A percentile compares a stretch with the other conserved stretches of the same genome.
Evolutionary conservation across 2,888 invertebrate genomes (phyloP).

Genomic region (Mythimna ferrago): DNA sequence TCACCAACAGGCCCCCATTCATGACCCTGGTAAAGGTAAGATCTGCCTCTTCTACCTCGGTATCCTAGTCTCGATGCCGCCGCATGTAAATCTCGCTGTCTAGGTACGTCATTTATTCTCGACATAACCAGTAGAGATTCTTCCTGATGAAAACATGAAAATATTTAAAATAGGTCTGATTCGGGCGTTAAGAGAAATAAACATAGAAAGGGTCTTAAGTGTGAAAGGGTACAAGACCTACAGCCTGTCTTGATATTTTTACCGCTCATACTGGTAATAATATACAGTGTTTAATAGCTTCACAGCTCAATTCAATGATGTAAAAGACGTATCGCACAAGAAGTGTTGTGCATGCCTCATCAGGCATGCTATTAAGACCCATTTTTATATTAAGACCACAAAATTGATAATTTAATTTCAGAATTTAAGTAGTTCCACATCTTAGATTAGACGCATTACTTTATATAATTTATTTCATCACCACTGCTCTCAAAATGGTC

Average conservation of each 20-base stretch:
- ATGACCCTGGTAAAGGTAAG: slow-evolving; percentile 81
- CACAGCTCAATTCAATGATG: not conserved
- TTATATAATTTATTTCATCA: too few species aligned
- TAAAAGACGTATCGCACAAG: not conserved
- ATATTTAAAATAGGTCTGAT: not conserved
- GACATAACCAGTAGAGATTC: slow-evolving; percentile 66
- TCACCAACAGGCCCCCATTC: slow-evolving; percentile 81
- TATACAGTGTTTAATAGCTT: not conserved
- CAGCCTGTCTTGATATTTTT: not conserved
- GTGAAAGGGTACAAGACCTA: not conserved
- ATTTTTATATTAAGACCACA: not conserved
- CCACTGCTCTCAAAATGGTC: too few species aligned
- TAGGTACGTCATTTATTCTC: slow-evolving; percentile 71
- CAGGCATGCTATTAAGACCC: too few species aligned
- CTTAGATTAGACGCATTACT: too few species aligned
- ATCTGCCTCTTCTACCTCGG: slow-evolving; percentile 72
- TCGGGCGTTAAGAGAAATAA: not conserved
- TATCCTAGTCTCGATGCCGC: slow-evolving; percentile 74
- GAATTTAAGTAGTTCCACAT: too few species aligned
- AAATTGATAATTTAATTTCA: too few species aligned
- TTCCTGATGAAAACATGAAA: slow-evolving; percentile 59
- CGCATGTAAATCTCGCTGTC: slow-evolving; percentile 69
- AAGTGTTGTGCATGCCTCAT: not conserved
- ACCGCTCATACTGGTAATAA: not conserved
- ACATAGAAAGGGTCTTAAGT: not conserved